Evolutionary conservation across 2,113 vertebrate genomes (phyloP).

Genomic region (Picathartes gymnocephalus): DNA sequence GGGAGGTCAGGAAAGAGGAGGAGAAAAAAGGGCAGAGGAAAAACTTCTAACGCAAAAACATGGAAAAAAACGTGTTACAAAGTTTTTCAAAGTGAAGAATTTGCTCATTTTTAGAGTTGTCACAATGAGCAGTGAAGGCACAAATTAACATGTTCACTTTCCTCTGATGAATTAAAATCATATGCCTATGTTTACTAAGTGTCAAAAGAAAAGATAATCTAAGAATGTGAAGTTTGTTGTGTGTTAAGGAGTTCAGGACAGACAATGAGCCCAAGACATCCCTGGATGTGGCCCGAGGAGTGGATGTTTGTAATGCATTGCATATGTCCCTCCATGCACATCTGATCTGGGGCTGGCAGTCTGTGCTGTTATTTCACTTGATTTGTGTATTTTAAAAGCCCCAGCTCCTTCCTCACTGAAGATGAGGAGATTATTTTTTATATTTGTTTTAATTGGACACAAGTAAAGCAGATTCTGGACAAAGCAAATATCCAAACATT

Average conservation of each 20-base stretch:
- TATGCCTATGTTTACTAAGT: neutral
- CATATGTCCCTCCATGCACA: neutral
- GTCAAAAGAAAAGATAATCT: neutral
- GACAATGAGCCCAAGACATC: neutral
- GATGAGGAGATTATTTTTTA: neutral
- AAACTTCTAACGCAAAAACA: neutral
- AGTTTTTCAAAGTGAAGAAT: neutral
- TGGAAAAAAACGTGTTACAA: neutral
- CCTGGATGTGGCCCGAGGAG: neutral
- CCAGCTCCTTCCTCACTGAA: neutral
- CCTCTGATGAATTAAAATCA: neutral
- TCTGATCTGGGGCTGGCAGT: neutral
- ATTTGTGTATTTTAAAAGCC: constrained; percentile 25
- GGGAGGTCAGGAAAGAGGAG: neutral
- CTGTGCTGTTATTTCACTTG: neutral
- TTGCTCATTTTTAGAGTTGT: neutral
- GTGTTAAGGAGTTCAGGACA: neutral
- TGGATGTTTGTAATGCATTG: neutral
- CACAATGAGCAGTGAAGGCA: neutral
- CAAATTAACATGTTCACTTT: neutral
- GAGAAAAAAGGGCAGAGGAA: neutral
- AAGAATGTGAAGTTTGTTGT: neutral
- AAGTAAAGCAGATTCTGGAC: neutral
- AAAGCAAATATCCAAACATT: neutral
- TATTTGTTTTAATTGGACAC: neutral